Percentiles rank a stretch among this genome's conserved stretches.
These are phyloP conservation scores for Lycophotia porphyrea DNA, from an alignment of 2,888 invertebrate genomes.

Conservation along the genomic window DNA sequence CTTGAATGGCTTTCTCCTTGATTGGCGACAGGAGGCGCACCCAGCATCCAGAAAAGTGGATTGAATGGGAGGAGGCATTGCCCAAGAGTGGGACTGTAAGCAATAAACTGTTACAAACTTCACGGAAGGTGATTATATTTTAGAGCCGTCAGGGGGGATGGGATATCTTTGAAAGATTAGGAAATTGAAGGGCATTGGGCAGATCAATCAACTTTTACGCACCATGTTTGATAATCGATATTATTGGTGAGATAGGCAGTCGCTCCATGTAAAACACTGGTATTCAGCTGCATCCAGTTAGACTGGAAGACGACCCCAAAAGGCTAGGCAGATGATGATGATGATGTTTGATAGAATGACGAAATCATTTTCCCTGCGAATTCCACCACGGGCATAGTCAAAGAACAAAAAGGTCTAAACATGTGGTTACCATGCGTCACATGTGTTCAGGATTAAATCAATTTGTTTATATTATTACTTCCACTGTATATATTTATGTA, in stretches of 20 bases:
- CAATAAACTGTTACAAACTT: not conserved
- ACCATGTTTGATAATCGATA: not conserved
- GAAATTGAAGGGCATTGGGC: not conserved
- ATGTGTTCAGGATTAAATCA: slow-evolving; percentile 39
- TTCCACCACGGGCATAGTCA: slow-evolving; percentile 7
- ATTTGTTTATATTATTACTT: slow-evolving; percentile 45
- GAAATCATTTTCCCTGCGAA: slow-evolving; percentile 14
- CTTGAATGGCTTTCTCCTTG: too few species aligned
- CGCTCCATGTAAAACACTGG: too few species aligned
- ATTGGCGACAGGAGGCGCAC: too few species aligned
- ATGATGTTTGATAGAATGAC: too few species aligned
- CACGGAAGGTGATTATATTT: not conserved
- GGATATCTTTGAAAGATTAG: not conserved
- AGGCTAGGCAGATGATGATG: too few species aligned
- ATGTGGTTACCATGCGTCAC: slow-evolving; percentile 50
- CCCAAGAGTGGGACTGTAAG: not conserved
- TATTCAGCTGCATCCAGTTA: too few species aligned
- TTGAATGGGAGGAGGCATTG: too few species aligned
- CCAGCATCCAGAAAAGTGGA: too few species aligned
- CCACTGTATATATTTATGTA: slow-evolving; percentile 33
- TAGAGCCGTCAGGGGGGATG: not conserved
- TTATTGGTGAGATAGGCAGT: too few species aligned
- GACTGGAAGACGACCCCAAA: too few species aligned
- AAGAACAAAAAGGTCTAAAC: slow-evolving; percentile 17
- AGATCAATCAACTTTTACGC: slow-evolving; percentile 2